Conservation (phyloP, 1,140 invertebrate species). For the Meloidogyne chitwoodi region DNA sequence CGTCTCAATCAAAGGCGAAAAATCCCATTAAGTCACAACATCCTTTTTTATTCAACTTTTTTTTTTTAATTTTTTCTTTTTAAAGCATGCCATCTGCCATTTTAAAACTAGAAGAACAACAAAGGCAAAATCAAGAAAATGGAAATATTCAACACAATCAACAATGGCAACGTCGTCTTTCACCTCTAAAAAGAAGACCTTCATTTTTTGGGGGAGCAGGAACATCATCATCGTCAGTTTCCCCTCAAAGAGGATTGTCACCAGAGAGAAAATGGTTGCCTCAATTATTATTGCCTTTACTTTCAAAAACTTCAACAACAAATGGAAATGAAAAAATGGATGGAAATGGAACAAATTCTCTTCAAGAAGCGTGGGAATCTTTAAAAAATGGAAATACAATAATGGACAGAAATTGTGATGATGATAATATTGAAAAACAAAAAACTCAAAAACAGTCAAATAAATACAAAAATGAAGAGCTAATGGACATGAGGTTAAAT, state of each 20-base stretch:
- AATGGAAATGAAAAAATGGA: neutral
- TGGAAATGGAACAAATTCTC: neutral
- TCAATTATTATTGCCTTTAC: neutral
- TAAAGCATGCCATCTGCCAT: neutral
- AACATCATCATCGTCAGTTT: neutral
- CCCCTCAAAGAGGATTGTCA: neutral
- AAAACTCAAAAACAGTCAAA: neutral
- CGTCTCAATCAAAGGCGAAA: no score
- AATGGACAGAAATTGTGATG: neutral
- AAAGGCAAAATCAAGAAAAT: neutral
- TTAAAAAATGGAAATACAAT: neutral
- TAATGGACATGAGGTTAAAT: neutral
- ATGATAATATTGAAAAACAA: neutral
- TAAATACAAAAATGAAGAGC: neutral
- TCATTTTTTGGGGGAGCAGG: neutral
- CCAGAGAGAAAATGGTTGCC: neutral
- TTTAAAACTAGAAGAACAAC: neutral
- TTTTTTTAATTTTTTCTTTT: neutral
- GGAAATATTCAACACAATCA: neutral
- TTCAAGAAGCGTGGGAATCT: neutral
- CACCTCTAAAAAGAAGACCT: conserved; percentile 6
- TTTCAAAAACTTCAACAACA: neutral
- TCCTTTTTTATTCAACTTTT: no score
- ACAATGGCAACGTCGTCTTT: conserved; percentile 14
- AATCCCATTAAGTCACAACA: no score